Evolutionary conservation across 1,140 invertebrate species (phyloP), one percentile per base, ranked within the genome.

Genomic region (Calephelis nemesis): DNA sequence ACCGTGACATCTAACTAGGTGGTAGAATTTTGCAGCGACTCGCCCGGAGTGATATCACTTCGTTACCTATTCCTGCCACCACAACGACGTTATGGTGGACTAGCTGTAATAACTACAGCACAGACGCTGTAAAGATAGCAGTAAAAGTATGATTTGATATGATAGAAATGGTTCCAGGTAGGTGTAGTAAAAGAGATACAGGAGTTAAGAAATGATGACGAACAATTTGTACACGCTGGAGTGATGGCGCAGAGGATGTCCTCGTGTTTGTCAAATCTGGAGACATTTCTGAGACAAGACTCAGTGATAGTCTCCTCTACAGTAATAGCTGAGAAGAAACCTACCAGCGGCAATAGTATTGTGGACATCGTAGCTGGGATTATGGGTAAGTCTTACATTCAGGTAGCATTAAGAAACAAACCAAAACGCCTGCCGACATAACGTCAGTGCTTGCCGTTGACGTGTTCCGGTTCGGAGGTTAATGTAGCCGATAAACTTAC

Each of bases 171-270:
- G 47, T 11, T 54, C 7, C 75, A 93, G 93, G 94, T 95, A 40
- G 95, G 95, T 63, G 79, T 96, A 7, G 93, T 97, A n/a, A 94
- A 96, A 10, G 96, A 97, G 73, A 95, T 95, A 92, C 95, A 96
- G 82, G 96, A 45, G 42, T 4, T 3, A 9, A 45, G 42, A 45
- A 45, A 96, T 69, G 94, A 96, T 50, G 95, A 97, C 79, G 94
- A 95, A 58, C 96, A 96, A 74, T 84, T 95, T 47, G 94, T 94
- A 76, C 95, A 95, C 64, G 94, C 96, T 64, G 97, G 97, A 6
- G 97, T 97, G 1, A 87, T 97, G 19, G 96, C 97, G 73, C 97
- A 98, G 87, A 93, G 95, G 78, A 96, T 98, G 69, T 93, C 93
- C 0, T 97, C 95, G 0, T 98, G 97, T 90, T 90, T 98, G 1